Evolutionary conservation across 2,113 vertebrate genomes (phyloP), one percentile per base, ranked within the genome.

Genomic region (Arizona elegans): DNA sequence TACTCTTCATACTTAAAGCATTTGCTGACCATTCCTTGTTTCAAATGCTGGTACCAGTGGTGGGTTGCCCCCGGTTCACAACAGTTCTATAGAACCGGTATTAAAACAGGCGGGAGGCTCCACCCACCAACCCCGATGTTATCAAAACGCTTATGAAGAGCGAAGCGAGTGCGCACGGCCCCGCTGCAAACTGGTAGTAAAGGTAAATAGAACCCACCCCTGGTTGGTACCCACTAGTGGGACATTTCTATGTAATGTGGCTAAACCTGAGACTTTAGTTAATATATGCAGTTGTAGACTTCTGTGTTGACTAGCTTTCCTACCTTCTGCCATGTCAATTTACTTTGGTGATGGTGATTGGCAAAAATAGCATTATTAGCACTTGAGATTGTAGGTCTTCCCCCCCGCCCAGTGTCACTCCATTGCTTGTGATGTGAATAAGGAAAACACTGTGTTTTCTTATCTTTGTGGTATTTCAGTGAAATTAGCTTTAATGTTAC

Each of bases 261-360:
- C 33, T 23, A 43, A 58, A n/a, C 21, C 87, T 55, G 55, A 88
- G 17, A 29, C 29, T 88, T 7, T 47, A 55, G n/a, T 38, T 21
- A 9, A 55, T 54, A 56, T 56, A 55, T 8, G 6, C 4, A 54
- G 29, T 88, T 88, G 52, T 29, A 88, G 2, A 26, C 17, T 88
- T 54, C 26, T 87, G 86, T 15, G 29, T 54, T 87, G 12, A 87
- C 86, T 33, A 6, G 12, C 50, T 54, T 91, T 86, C 94, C 94
- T 91, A 33, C 94, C n/a, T 93, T 96, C 23, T 93, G 81, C 29
- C 10, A 87, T 47, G 10, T n/a, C 1, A 92, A 62, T 56, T 94
- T 93, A 10, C 38, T 93, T 13, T 47, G 91, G 1, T 90, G 54
- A 89, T 47, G 91, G 1, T 91, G 54, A 90, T 3, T 86, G 87